Base-by-base conservation (phyloP, 1,140 invertebrate genomes). In the Cyclina sinensis region DNA sequence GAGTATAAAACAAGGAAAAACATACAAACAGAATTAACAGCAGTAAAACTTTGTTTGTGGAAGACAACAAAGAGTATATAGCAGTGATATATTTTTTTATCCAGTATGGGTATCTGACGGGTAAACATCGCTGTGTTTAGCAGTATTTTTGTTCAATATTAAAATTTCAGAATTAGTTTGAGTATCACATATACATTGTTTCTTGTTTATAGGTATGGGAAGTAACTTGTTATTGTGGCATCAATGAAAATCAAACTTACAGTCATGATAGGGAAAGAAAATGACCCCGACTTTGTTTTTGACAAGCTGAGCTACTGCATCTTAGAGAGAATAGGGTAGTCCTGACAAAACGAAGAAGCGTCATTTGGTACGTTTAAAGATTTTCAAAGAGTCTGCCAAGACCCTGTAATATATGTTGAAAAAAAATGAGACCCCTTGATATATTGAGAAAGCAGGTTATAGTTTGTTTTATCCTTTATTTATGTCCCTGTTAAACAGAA, bases 381-480 rank as follows among this genome's bases (percentile, higher is more conserved):
- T 59, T 0, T 82, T 88, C 51, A 73, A 83, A 32, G 76, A 88
- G 24, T 51, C 57, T 9, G 1, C 59, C 1, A 88, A 82, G 39
- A 57, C 78, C n/a, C 14, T 88, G 21, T 81, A 65, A 48, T 88
- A 88, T 37, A 43, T 57, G 51, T 3, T 88, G 43, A 82, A 82
- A 48, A n/a, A 88, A 82, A 46, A 21, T 88, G 21, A 39, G 62
- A 24, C 24, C n/a, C 3, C 51, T 82, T 0, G 46, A 62, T 62
- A 32, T 82, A 0, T 27, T 88, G n/a, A 88, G 21, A 21, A 88
- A 88, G 59, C 86, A 88, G 86, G 86, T 88, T n/a, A n/a, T 18
- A 11, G n/a, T n/a, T n/a, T n/a, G n/a, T n/a, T n/a, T n/a, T n/a
- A n/a, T n/a, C n/a, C n/a, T n/a, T n/a, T n/a, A n/a, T n/a, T n/a